A percentile compares a stretch with the other conserved stretches of the same genome.
Conservation (phyloP, 2,888 invertebrate species). For the Sinohyriopsis cumingii region DNA sequence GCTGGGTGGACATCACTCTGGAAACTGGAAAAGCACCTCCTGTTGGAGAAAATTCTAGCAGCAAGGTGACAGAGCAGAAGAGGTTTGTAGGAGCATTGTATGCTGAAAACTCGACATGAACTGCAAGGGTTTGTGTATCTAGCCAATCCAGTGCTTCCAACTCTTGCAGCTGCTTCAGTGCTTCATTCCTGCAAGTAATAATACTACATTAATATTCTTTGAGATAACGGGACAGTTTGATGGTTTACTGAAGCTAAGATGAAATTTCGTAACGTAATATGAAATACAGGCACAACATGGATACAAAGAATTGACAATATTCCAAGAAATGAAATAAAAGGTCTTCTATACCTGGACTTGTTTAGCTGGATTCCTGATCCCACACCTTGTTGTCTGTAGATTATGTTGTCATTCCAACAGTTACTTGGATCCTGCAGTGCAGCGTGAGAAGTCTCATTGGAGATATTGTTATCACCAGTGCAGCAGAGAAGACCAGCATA, state of each 20-base stretch:
- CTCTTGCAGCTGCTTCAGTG: constrained; percentile 36
- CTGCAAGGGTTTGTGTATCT: constrained; percentile 55
- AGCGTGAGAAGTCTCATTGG: constrained; percentile 12
- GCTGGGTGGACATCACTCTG: constrained; percentile 55
- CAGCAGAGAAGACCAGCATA: constrained; percentile 23
- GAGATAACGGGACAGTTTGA: no score
- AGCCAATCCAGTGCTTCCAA: constrained; percentile 57
- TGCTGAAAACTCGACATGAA: constrained; percentile 65
- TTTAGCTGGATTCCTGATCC: constrained; percentile 52
- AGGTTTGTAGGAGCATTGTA: constrained; percentile 65
- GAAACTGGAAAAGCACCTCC: constrained; percentile 51
- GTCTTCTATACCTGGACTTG: constrained; percentile 34
- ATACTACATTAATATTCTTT: not conserved
- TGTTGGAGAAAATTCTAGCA: constrained; percentile 59
- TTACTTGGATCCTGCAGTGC: constrained; percentile 11
- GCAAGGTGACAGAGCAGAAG: constrained; percentile 63
- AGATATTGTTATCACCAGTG: constrained; percentile 22
- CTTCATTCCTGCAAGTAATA: constrained; percentile 34
- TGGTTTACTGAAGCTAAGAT: no score
- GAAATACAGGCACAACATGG: no score
- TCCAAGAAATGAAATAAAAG: no score
- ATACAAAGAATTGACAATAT: no score
- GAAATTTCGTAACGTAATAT: no score
- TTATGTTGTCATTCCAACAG: constrained; percentile 24
- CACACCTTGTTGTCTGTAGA: constrained; percentile 49